Conservation (phyloP, 2,113 vertebrate genomes). For the Toxostoma redivivum region DNA sequence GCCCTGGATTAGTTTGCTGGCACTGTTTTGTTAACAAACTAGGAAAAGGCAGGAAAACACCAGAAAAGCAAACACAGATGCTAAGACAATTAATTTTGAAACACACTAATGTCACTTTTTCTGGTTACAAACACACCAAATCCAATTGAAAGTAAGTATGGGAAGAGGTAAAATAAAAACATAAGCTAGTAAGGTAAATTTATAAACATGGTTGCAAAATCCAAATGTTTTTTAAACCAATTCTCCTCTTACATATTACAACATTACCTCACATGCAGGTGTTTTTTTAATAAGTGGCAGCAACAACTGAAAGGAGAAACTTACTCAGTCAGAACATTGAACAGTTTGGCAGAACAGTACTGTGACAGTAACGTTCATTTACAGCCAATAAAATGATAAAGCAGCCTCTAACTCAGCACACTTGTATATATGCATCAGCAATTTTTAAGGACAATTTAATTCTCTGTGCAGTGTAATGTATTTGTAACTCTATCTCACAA, state of each 20-base stretch:
- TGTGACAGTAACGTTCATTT: not conserved
- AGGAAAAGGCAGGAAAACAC: not conserved
- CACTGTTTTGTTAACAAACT: conserved; percentile 23
- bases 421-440: not conserved
- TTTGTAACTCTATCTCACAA: not conserved
- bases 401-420: not conserved
- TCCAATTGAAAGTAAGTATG: not conserved
- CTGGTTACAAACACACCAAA: conserved; percentile 35
- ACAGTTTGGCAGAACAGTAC: not conserved
- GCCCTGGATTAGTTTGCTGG: not conserved
- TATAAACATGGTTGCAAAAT: not conserved
- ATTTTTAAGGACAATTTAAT: not conserved
- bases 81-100: not conserved
- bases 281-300: not conserved
- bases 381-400: not conserved
- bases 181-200: not conserved
- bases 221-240: not conserved
- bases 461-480: not conserved
- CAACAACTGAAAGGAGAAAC: conserved; percentile 49
- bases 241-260: not conserved
- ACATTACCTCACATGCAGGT: conserved; percentile 21
- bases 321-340: conserved; percentile 16
- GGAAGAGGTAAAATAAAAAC: not conserved
- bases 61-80: not conserved
- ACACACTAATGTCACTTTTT: not conserved